Percentiles rank a stretch among this genome's conserved stretches.
phyloP scores from a whole-genome alignment of 2,113 vertebrate genomes.

The Paracanthobrama guichenoti region DNA sequence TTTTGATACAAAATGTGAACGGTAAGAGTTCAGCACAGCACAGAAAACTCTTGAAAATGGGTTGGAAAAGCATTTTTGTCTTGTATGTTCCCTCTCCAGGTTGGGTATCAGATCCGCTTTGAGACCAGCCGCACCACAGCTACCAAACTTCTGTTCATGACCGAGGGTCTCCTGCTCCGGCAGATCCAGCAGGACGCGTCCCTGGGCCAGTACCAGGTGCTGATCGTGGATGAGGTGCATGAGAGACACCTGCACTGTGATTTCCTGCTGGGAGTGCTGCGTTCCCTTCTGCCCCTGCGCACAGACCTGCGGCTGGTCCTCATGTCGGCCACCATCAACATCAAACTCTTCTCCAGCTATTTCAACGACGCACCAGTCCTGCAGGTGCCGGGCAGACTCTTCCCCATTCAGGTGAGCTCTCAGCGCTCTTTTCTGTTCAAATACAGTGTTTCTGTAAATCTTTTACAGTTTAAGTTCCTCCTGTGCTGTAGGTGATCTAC shows the following conservation, averaged over 20 bases:
- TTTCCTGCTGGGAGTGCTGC: conserved; percentile 86
- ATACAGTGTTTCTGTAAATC: background rate
- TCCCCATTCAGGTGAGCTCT: conserved; percentile 83
- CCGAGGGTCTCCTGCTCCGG: conserved; percentile 87
- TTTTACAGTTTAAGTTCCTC: background rate
- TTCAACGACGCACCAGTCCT: conserved; percentile 83
- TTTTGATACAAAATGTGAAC: background rate
- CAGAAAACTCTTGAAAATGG: background rate
- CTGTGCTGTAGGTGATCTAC: conserved; percentile 81
- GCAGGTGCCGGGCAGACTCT: conserved; percentile 89
- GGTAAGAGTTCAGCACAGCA: background rate
- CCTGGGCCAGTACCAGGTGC: conserved; percentile 77
- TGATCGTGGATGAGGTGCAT: conserved; percentile 90
- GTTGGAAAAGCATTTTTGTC: background rate
- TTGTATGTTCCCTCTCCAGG: conserved; percentile 68
- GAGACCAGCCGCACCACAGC: conserved; percentile 78
- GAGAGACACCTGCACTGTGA: conserved; percentile 90
- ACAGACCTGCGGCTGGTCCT: conserved; percentile 85
- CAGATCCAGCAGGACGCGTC: conserved; percentile 82
- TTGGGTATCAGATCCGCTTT: conserved; percentile 93
- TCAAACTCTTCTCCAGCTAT: conserved; percentile 85
- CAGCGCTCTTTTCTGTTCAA: too few species aligned
- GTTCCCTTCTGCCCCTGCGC: conserved; percentile 71
- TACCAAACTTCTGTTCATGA: conserved; percentile 88
- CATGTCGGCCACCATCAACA: conserved; percentile 96